Evolutionary conservation across 2,113 vertebrate species (phyloP), one percentile per base, ranked within the genome.

Genomic region (Heteronetta atricapilla): DNA sequence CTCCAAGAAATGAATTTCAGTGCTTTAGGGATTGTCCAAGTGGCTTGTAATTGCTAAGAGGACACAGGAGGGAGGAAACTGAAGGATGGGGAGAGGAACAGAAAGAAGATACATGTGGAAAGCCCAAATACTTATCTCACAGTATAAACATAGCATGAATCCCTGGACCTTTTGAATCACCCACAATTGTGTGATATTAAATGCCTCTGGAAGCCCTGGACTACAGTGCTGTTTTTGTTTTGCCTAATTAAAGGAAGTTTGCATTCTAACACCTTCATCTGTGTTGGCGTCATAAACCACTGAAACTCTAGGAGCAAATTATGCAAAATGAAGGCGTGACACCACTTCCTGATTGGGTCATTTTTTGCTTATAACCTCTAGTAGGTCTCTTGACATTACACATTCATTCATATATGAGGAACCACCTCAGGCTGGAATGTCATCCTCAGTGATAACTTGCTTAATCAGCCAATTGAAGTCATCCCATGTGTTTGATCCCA

Each of bases 291-390:
- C 82, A 80, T 63, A 92, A 96, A 59, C 64, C 33, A 1, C 82
- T 38, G 89, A 64, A 93, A 75, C n/a, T 84, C 87, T 84, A 62
- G 75, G 60, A 86, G 68, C 21, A 86, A 94, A 81, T 96, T 93
- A 95, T 67, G 59, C 73, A 59, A 95, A 91, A 63, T 36, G 14
- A 34, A 90, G 83, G 22, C 31, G 40, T 97, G 94, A 91, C 76
- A 82, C 90, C 93, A 55, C 89, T 89, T 94, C 90, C 95, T 96
- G 92, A 82, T 85, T 70, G 69, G 85, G 69, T 78, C 16, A 81
- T 77, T 91, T 86, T 92, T 58, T 81, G 12, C n/a, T 68, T 93
- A 19, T 60, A 93, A 78, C 20, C 84, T 75, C n/a, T 0, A 0
- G n/a, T 59, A 74, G 53, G 44, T 40, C 64, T 59, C 36, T 79